Percentiles rank a stretch among this genome's conserved stretches.
These are phyloP conservation scores for Laticauda colubrina DNA, from an alignment of 2,113 vertebrate species.

Conservation along the genomic window DNA sequence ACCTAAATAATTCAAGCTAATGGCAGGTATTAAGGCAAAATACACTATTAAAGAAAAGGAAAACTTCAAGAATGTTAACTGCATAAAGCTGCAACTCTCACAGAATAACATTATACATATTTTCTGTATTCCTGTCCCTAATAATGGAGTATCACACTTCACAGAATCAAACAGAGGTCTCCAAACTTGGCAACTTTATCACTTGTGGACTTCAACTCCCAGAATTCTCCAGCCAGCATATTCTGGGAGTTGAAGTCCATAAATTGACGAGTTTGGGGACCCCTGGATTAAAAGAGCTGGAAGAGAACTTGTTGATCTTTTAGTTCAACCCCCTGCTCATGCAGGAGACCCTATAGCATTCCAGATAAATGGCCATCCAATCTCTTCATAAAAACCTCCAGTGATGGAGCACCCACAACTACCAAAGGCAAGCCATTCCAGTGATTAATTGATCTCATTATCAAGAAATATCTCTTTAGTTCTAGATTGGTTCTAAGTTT, in stretches of 20 bases:
- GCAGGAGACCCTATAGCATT: neutral
- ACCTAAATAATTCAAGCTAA: slow-evolving; percentile 75
- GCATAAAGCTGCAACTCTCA: slow-evolving; percentile 32
- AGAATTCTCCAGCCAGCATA: too few species aligned
- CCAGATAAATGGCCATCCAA: neutral
- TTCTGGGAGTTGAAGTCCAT: too few species aligned
- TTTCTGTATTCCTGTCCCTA: slow-evolving; percentile 34
- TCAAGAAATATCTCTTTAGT: neutral
- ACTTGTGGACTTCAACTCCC: too few species aligned
- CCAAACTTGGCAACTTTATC: too few species aligned
- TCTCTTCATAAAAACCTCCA: neutral
- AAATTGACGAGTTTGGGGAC: too few species aligned
- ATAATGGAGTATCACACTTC: neutral
- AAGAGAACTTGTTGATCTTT: neutral
- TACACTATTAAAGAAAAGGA: slow-evolving; percentile 63
- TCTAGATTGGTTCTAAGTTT: neutral
- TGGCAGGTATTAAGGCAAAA: slow-evolving; percentile 70
- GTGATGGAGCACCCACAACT: neutral
- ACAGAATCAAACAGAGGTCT: neutral
- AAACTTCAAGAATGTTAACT: slow-evolving; percentile 13
- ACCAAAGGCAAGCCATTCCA: neutral
- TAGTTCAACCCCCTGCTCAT: neutral
- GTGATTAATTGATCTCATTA: fast-evolving
- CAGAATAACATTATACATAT: slow-evolving; percentile 28
- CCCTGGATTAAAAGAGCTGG: neutral